Evolutionary conservation across 2,113 vertebrate species (phyloP), one percentile per base, ranked within the genome.

Genomic region (Cacatua alba): DNA sequence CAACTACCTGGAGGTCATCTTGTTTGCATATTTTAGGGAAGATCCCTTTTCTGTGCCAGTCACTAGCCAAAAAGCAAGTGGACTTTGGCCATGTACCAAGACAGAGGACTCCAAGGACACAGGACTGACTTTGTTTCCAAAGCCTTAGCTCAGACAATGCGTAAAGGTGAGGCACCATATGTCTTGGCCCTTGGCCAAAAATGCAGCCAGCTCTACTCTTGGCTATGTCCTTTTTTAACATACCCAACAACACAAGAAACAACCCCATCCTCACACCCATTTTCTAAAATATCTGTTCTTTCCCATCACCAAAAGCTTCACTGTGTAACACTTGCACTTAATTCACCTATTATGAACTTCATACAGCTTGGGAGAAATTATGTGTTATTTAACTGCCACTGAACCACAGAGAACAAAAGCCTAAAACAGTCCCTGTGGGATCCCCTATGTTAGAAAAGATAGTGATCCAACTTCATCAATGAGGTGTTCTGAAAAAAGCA

Each of bases 231-330:
- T 48, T 33, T 44, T 90, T 82, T 65, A 85, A 62, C 18, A 28
- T 2, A 76, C 2, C n/a, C 20, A 64, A 17, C 48, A 55, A n/a
- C 44, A 74, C 0, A 28, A 84, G 20, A 70, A 86, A 43, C n/a
- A 26, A 89, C 6, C 43, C 16, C 14, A n/a, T 24, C 13, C 26
- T 14, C n/a, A 41, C 8, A 19, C 3, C 14, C 0, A 0, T 15
- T 28, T 43, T 65, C 39, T 43, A 18, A 94, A 75, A 59, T 14
- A 48, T 2, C 6, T 43, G 7, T 87, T 69, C 57, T 57, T 37
- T 67, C 43, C 17, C 43, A 74, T 41, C 59, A 62, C 21, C 33
- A 46, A 44, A 68, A 83, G 28, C 53, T 43, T 80, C 25, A 35
- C 8, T 33, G 37, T 55, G 1, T 17, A 69, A 62, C 44, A 88